These are phyloP conservation scores for Ormia ochracea DNA, from an alignment of 2,888 invertebrate genomes.

Conservation along the genomic window DNA sequence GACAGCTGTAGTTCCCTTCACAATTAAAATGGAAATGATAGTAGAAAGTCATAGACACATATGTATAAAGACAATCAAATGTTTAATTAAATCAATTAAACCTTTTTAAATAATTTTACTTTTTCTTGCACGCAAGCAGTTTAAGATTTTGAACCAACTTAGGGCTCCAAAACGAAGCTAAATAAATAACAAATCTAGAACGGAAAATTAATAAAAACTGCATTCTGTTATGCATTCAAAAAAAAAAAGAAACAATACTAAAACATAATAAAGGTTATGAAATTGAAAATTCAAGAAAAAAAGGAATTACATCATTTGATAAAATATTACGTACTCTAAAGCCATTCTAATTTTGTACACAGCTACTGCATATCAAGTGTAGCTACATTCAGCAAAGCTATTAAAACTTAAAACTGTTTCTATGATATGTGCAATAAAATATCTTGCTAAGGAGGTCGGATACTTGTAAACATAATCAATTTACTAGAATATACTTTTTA, in stretches of 20 bases:
- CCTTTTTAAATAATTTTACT: background rate
- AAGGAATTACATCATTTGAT: background rate
- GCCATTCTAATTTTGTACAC: conserved; percentile 9
- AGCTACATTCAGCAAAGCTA: conserved; percentile 17
- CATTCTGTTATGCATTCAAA: background rate
- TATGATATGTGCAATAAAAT: background rate
- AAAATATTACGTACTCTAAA: background rate
- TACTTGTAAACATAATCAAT: conserved; percentile 15
- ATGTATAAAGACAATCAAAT: background rate
- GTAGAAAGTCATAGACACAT: conserved; percentile 45
- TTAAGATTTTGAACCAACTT: background rate
- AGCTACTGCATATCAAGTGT: conserved; percentile 4
- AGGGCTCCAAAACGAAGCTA: conserved; percentile 16
- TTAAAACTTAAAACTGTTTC: background rate
- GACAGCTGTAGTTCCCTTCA: conserved; percentile 96
- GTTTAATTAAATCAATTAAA: conserved; percentile 19
- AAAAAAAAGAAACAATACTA: background rate
- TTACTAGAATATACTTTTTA: conserved; percentile 8
- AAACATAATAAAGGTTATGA: background rate
- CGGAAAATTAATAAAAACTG: background rate
- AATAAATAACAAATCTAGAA: conserved; percentile 20
- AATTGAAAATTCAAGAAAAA: background rate
- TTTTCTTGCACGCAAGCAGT: background rate
- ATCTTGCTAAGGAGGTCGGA: background rate
- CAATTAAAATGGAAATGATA: conserved; percentile 58